Percentiles rank a stretch among this genome's conserved stretches.
Conservation (phyloP, 2,113 vertebrate genomes). For the Meriones unguiculatus region DNA sequence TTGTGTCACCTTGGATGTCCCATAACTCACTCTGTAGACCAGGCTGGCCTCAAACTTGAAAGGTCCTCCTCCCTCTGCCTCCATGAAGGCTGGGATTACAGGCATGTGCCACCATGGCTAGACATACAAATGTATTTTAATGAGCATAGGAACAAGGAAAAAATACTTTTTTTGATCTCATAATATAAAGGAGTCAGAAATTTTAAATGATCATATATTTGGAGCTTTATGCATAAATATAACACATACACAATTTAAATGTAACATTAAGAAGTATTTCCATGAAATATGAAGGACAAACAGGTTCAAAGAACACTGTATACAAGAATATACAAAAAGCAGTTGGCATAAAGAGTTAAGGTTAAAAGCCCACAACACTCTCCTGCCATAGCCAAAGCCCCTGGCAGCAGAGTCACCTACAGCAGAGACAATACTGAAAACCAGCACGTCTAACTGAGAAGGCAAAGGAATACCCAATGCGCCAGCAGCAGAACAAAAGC, state of each 20-base stretch:
- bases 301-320: background rate
- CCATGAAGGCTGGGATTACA: no score
- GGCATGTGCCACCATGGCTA: no score
- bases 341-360: slow-evolving; percentile 28
- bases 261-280: slow-evolving; percentile 6
- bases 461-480: slow-evolving; percentile 51
- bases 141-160: background rate
- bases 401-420: background rate
- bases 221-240: background rate
- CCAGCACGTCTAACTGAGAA: slow-evolving; percentile 11
- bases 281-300: background rate
- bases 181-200: background rate
- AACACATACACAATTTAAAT: slow-evolving; percentile 16
- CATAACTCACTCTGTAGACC: no score
- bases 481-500: slow-evolving; percentile 74
- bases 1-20: no score
- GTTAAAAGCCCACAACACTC: background rate
- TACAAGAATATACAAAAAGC: background rate
- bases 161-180: slow-evolving; percentile 45
- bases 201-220: slow-evolving; percentile 48
- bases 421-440: slow-evolving; percentile 64
- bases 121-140: background rate
- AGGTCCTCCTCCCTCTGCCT: no score
- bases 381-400: background rate
- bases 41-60: no score